Percentiles rank a stretch among this genome's conserved stretches.
phyloP scores from a whole-genome alignment of 2,888 invertebrate genomes.

The Blera fallax region DNA sequence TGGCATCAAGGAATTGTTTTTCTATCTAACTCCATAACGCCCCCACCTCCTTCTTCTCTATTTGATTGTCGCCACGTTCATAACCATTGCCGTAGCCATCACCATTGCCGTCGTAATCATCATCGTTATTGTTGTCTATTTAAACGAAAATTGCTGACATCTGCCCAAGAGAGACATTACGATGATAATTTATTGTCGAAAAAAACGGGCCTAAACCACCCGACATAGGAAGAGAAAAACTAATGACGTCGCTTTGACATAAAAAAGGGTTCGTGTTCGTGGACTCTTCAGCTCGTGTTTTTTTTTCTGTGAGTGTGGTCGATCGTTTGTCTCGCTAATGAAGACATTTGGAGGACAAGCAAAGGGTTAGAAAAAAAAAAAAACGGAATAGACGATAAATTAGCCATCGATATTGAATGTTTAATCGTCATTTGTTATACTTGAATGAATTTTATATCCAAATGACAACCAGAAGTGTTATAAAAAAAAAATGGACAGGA shows the following conservation, averaged over 20 bases:
- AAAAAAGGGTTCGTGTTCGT: conserved; percentile 60
- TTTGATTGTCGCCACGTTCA: conserved; percentile 17
- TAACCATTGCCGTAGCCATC: conserved; percentile 28
- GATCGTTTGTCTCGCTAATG: conserved; percentile 67
- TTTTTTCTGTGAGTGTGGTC: conserved; percentile 50
- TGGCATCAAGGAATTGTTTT: conserved; percentile 11
- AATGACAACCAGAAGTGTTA: conserved; percentile 25
- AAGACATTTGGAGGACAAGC: conserved; percentile 59
- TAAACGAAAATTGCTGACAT: conserved; percentile 71
- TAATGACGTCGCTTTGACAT: conserved; percentile 53
- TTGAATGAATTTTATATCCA: conserved; percentile 49
- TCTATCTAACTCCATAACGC: neutral
- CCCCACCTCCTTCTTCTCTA: neutral
- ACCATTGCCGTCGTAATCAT: conserved; percentile 41
- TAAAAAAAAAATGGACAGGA: conserved; percentile 2
- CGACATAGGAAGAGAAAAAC: conserved; percentile 16
- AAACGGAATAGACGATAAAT: conserved; percentile 63
- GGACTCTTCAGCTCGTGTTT: neutral
- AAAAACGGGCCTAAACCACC: conserved; percentile 34
- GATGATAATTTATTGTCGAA: conserved; percentile 67
- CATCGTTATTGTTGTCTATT: conserved; percentile 67
- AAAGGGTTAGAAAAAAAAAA: conserved; percentile 57
- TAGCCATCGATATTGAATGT: conserved; percentile 55
- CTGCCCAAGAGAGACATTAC: conserved; percentile 70
- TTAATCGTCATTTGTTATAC: conserved; percentile 66